Percentiles rank a stretch among this genome's conserved stretches.
phyloP scores from a whole-genome alignment of 2,888 invertebrate species.

The Brachynemurus nebulosus region DNA sequence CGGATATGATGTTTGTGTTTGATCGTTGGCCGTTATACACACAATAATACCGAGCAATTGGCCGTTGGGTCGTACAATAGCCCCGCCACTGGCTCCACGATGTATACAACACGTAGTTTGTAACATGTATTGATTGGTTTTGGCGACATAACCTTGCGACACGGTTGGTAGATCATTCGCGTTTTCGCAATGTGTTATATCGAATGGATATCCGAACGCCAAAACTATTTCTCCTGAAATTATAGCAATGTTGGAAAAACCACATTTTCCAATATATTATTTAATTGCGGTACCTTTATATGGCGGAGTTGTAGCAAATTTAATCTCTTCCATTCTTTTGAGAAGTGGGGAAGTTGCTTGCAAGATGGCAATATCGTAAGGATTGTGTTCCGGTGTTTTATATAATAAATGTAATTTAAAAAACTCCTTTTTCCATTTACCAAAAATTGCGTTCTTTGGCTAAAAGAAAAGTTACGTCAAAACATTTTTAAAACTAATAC shows the following conservation, averaged over 20 bases:
- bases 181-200: slow-evolving; percentile 35
- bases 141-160: slow-evolving; percentile 41
- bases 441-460: not conserved
- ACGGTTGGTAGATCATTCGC: slow-evolving; percentile 35
- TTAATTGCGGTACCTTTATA: slow-evolving; percentile 36
- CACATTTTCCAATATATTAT: too few relatives aligned
- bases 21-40: slow-evolving; percentile 33
- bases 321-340: slow-evolving; percentile 11
- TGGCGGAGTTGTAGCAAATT: slow-evolving; percentile 28
- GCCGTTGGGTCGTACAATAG: slow-evolving; percentile 35
- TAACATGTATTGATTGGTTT: slow-evolving; percentile 38
- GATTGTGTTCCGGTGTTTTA: slow-evolving; percentile 24
- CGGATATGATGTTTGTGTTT: slow-evolving; percentile 6
- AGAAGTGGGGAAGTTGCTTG: slow-evolving; percentile 20
- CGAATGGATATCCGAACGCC: slow-evolving; percentile 45
- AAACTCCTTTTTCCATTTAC: slow-evolving; percentile 2
- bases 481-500: too few relatives aligned
- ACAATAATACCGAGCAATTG: slow-evolving; percentile 43
- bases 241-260: too few relatives aligned
- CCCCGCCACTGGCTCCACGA: slow-evolving; percentile 48
- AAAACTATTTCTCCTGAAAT: slow-evolving; percentile 40
- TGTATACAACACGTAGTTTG: slow-evolving; percentile 50
- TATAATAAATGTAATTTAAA: slow-evolving; percentile 24
- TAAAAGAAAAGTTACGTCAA: too few relatives aligned
- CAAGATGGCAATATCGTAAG: slow-evolving; percentile 29